Percentiles rank a stretch among this genome's conserved stretches.
These are phyloP conservation scores for Chloroceryle inda DNA, from an alignment of 2,797 vertebrate species.

Conservation along the genomic window DNA sequence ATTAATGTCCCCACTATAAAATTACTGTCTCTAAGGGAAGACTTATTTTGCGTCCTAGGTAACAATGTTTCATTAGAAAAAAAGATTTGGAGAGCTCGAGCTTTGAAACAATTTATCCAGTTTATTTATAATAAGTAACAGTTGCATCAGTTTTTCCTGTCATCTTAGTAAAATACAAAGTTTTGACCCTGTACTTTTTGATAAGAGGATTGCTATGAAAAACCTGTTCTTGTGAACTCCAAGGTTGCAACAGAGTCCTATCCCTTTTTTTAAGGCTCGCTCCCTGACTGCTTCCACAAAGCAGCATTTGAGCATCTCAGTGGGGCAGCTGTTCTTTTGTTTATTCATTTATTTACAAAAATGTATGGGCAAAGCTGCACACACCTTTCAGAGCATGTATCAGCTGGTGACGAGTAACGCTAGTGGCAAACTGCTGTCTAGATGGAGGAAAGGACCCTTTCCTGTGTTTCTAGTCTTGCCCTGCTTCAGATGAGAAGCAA, in stretches of 20 bases:
- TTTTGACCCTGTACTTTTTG: not conserved
- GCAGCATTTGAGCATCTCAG: not conserved
- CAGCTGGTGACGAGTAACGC: not conserved
- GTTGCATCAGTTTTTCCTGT: not conserved
- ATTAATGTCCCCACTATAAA: constrained; percentile 57
- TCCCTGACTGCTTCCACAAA: not conserved
- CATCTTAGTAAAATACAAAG: not conserved
- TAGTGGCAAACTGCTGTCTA: not conserved
- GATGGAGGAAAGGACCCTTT: not conserved
- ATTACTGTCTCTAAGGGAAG: constrained; percentile 44
- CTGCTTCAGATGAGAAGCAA: not conserved
- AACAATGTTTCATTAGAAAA: constrained; percentile 21
- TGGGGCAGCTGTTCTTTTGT: not conserved
- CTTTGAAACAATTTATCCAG: not conserved
- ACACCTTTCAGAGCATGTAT: not conserved
- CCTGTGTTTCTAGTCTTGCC: not conserved
- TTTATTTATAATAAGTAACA: not conserved
- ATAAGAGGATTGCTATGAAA: not conserved
- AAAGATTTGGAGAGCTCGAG: not conserved
- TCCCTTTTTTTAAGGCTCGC: not conserved
- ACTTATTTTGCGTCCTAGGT: constrained; percentile 36
- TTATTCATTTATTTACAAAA: not conserved
- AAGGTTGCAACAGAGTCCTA: not conserved
- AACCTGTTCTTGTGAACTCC: not conserved
- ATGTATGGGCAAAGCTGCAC: not conserved